Evolutionary conservation across 2,888 invertebrate genomes (phyloP), one percentile per base, ranked within the genome.

Genomic region (Heliothis peltigera): DNA sequence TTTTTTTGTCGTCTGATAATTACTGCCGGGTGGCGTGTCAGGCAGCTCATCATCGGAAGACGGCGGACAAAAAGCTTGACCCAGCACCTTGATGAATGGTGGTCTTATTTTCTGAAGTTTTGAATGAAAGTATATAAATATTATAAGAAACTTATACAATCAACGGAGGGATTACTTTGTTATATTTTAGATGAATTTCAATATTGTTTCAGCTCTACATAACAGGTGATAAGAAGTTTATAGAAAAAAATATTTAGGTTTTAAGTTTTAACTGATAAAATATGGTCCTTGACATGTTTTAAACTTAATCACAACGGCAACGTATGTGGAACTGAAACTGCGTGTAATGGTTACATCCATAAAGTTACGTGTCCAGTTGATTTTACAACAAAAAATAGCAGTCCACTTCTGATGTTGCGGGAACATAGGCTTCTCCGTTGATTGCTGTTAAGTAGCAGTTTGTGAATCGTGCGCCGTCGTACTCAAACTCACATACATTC

Each of bases 101-200:
- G 22, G 22, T 22, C 21, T 21, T 22, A 18, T 28, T 39, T 17
- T 62, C 17, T 21, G 17, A 17, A 25, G 15, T 60, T 17, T 19
- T 15, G 15, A 48, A n/a, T 35, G 25, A 15, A 43, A 35, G 22
- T 10, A 49, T n/a, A 35, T 25, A 2, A 39, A 7, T 42, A 22
- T 19, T 18, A 7, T 46, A 46, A 1, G 4, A 44, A 28, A 32
- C 39, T 32, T 49, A 22, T 32, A 52, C 49, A 67, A 60, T 56
- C 68, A 73, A 73, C 60, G 60, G 68, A 73, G 54, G 0, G 17
- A 39, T 48, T n/a, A 53, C 1, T 52, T 39, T 8, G 25, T 42
- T 3, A 48, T 3, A 1, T 17, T n/a, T 7, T n/a, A 47, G 19
- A n/a, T 47, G 21, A 47, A 32, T 42, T 39, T 46, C 1, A 46